Base-by-base conservation (phyloP, 2,888 invertebrate species). In the Cataglyphis altisquamis region DNA sequence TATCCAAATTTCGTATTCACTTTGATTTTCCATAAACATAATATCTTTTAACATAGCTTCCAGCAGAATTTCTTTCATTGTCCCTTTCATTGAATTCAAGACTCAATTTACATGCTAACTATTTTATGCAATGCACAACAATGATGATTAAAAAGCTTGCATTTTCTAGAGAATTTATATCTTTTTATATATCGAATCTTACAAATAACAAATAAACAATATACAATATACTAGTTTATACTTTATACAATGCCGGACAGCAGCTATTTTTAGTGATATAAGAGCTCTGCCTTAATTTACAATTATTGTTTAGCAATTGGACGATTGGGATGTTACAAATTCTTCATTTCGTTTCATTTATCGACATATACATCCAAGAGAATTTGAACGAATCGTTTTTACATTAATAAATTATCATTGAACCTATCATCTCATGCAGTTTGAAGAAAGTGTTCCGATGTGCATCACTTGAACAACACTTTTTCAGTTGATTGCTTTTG, bases 231-330 rank as follows among this genome's bases (percentile, higher is more conserved):
- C 84, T 85, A 87, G 29, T 81, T 84, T 68, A 84, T 74, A 88
- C 45, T 83, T 84, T 85, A 89, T 81, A 88, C 72, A 85, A 62
- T 64, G 52, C 63, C 48, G 73, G 67, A 25, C 77, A 66, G 83
- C 72, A 84, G 73, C 75, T 86, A 67, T 57, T 64, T 86, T 82
- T 70, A 72, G 1, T 77, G 77, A 88, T 83, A 68, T 62, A 85
- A 81, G 60, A 67, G 63, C 84, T 82, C 72, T 73, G 57, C 45
- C 85, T 88, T 88, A 87, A 82, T 86, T 82, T 88, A 89, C 81
- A 90, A 52, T 88, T 90, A 91, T 90, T 90, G 86, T 91, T 89
- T 91, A 90, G 82, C 75, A 83, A 84, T 75, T 90, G 90, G 90
- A 91, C 87, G 90, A 90, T 86, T 87, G 75, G 67, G 78, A 80